These are phyloP conservation scores for Tipula unca DNA, from an alignment of 2,888 invertebrate genomes.

Conservation along the genomic window DNA sequence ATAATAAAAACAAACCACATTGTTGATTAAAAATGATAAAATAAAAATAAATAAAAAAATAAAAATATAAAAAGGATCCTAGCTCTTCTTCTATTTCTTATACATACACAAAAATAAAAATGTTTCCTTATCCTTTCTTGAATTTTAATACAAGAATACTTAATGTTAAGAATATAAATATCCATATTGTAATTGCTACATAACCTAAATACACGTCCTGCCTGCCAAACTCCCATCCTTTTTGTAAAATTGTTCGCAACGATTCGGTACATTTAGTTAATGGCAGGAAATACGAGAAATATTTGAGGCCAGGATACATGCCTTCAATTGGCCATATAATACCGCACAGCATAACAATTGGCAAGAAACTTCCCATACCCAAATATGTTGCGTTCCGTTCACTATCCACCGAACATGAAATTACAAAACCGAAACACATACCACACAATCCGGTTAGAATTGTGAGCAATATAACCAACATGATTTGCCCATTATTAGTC, in stretches of 20 bases:
- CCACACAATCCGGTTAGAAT: slow-evolving; percentile 82
- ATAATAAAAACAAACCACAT: slow-evolving; percentile 9
- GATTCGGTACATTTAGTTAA: slow-evolving; percentile 84
- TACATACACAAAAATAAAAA: neutral
- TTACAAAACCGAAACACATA: slow-evolving; percentile 86
- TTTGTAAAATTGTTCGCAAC: slow-evolving; percentile 71
- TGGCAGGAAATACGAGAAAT: slow-evolving; percentile 67
- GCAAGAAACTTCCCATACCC: slow-evolving; percentile 77
- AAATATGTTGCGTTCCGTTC: slow-evolving; percentile 79
- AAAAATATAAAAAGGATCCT: neutral
- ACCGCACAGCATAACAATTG: slow-evolving; percentile 77
- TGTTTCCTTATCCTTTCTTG: slow-evolving; percentile 58
- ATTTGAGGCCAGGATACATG: slow-evolving; percentile 68
- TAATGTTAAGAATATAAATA: slow-evolving; percentile 60
- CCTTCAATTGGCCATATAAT: slow-evolving; percentile 94
- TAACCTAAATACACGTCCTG: slow-evolving; percentile 75
- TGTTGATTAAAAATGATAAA: neutral
- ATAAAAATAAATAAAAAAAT: neutral
- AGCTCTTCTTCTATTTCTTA: neutral
- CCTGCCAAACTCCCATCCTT: slow-evolving; percentile 68
- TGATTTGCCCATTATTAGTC: slow-evolving; percentile 65
- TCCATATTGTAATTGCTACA: slow-evolving; percentile 70
- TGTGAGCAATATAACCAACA: slow-evolving; percentile 65
- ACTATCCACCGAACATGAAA: slow-evolving; percentile 69
- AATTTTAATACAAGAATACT: slow-evolving; percentile 73